Base-by-base conservation (phyloP, 2,888 invertebrate species). In the Pristionchus japonicus region DNA sequence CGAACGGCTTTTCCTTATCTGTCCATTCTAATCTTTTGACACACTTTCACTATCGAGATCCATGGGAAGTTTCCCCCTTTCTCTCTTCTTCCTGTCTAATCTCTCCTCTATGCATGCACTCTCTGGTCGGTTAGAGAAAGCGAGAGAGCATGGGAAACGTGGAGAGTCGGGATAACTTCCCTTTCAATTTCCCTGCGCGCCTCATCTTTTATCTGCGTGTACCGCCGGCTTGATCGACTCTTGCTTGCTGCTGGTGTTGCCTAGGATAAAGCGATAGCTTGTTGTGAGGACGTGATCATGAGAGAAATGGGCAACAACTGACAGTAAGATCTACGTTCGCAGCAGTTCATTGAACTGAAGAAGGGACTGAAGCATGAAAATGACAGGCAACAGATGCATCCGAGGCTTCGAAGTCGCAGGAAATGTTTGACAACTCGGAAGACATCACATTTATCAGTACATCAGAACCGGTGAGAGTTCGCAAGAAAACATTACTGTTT, bases 41-140 rank as follows among this genome's bases (percentile, higher is more conserved):
- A 83, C 82, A 83, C 82, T 83, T 83, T 83, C 82, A 52, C 82
- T 83, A 52, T 83, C 82, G 49, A 34, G 82, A 52, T 80, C 77
- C 20, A 20, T 49, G 34, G 43, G 77, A 77, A 43, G 23, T 52
- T 52, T 83, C 82, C 52, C 82, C n/a, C 34, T 20, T 52, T 23
- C 37, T 52, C 82, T 52, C 49, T 31, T n/a, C 9, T 40, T 23
- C 40, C 37, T 77, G 7, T n/a, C 40, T 17, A 6, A 15, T 23
- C 4, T 31, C 23, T 31, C 70, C 9, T 70, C 37, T 15, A 9
- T 23, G 27, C 64, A 11, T 64, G 7, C 23, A 64, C 64, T 23
- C 23, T 23, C 27, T 23, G 9, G 13, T 6, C n/a, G n/a, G n/a
- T n/a, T n/a, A n/a, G n/a, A n/a, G n/a, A n/a, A n/a, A n/a, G n/a